Evolutionary conservation across 2,113 vertebrate genomes (phyloP).

Genomic region (Anguilla rostrata): DNA sequence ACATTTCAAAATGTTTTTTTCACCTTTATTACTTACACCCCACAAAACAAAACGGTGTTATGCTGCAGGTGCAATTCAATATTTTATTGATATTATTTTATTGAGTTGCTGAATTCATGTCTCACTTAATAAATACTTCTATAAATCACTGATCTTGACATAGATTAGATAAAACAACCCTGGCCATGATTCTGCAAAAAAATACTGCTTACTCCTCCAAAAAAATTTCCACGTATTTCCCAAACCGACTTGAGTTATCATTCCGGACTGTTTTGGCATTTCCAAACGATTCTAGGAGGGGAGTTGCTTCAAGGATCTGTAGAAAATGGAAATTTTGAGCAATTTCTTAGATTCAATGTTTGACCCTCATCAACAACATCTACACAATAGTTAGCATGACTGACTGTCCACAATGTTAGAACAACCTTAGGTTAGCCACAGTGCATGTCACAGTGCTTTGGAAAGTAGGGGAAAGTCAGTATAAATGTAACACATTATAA

Average conservation of each 20-base stretch:
- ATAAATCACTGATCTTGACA: neutral
- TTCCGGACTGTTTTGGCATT: conserved; percentile 98
- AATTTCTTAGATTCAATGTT: neutral
- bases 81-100: too few species aligned
- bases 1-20: too few species aligned
- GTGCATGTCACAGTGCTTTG: neutral
- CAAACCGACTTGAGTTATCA: conserved; percentile 96
- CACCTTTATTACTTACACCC: too few species aligned
- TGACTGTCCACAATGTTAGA: neutral
- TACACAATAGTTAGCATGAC: neutral
- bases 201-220: conserved; percentile 86
- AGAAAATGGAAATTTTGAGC: conserved; percentile 29
- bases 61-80: too few species aligned
- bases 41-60: too few species aligned
- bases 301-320: conserved; percentile 93
- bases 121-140: neutral
- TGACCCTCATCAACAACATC: neutral
- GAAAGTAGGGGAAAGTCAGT: neutral
- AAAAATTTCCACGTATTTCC: conserved; percentile 94
- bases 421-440: neutral
- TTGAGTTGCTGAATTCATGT: too few species aligned
- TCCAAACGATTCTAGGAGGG: conserved; percentile 94
- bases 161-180: neutral
- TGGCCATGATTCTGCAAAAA: neutral
- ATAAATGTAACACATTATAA: too few species aligned